A percentile compares a stretch with the other conserved stretches of the same genome.
Evolutionary conservation across 2,888 invertebrate species (phyloP).

Genomic region (Ophion costatus): DNA sequence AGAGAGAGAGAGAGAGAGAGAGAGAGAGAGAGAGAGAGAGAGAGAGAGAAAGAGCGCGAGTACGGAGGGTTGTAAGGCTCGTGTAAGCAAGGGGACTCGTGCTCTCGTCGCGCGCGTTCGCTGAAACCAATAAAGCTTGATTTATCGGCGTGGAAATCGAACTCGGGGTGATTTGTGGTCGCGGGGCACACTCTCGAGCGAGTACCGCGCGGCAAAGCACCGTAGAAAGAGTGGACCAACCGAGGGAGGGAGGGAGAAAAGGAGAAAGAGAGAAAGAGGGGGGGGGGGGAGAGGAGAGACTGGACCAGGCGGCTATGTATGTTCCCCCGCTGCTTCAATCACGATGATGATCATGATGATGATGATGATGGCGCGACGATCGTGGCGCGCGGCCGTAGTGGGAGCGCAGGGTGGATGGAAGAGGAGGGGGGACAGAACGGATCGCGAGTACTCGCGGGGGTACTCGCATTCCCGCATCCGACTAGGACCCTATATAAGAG

Average conservation of each 20-base stretch:
- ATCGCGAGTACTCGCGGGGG: conserved; percentile 52
- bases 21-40: background rate
- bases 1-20: conserved; percentile 5
- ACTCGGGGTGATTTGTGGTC: conserved; percentile 80
- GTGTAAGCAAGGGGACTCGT: conserved; percentile 32
- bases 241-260: conserved; percentile 36
- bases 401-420: conserved; percentile 28
- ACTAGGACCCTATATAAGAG: conserved; percentile 79
- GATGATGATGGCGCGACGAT: conserved; percentile 53
- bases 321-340: conserved; percentile 35
- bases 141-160: conserved; percentile 82
- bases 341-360: conserved; percentile 43
- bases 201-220: conserved; percentile 52
- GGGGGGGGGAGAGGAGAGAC: conserved; percentile 31
- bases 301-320: conserved; percentile 31
- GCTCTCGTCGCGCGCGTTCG: conserved; percentile 65
- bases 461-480: conserved; percentile 60
- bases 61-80: conserved; percentile 39
- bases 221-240: conserved; percentile 10
- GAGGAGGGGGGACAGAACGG: conserved; percentile 62
- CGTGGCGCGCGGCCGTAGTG: conserved; percentile 36
- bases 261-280: conserved; percentile 50
- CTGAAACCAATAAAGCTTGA: conserved; percentile 80
- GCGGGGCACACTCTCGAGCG: conserved; percentile 57
- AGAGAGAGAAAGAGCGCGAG: conserved; percentile 2